Conservation (phyloP, 2,888 invertebrate genomes). For the Oscheius myriophilus region DNA sequence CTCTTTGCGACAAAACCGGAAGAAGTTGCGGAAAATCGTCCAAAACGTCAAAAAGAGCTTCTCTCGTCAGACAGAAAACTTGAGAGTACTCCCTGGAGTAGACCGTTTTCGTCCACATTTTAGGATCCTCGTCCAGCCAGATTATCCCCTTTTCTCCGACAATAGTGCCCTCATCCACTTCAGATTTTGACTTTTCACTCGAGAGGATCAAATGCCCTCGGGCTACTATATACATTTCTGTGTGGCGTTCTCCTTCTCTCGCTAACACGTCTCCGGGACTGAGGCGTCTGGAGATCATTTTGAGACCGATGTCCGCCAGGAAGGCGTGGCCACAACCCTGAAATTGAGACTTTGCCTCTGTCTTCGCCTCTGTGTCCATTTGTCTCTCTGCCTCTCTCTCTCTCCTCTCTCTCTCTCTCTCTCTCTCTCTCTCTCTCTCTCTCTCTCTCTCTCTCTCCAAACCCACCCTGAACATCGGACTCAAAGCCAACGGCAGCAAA, state of each 20-base stretch:
- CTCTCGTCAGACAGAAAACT: conserved; percentile 1
- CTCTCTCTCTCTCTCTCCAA: no score
- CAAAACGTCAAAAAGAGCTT: no score
- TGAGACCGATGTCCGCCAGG: conserved; percentile 9
- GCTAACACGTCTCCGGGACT: conserved; percentile 47
- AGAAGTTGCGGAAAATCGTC: no score
- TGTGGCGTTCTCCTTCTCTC: conserved; percentile 42
- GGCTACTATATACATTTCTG: conserved; percentile 30
- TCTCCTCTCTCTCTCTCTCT: conserved; percentile 2
- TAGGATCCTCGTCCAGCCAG: background rate
- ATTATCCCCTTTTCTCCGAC: conserved; percentile 21
- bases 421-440: no score
- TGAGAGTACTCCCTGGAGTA: conserved; percentile 23
- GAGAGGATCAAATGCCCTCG: conserved; percentile 9
- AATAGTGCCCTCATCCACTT: background rate
- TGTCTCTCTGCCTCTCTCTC: background rate
- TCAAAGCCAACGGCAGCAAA: conserved; percentile 11
- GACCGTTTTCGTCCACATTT: background rate
- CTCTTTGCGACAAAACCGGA: no score
- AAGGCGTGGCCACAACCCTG: conserved; percentile 19
- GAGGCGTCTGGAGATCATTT: conserved; percentile 18
- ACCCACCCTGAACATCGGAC: conserved; percentile 4
- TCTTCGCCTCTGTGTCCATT: no score
- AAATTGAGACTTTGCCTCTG: no score
- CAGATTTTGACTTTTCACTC: background rate